phyloP scores from a whole-genome alignment of 2,888 invertebrate genomes.

The Gnatocerus cornutus region DNA sequence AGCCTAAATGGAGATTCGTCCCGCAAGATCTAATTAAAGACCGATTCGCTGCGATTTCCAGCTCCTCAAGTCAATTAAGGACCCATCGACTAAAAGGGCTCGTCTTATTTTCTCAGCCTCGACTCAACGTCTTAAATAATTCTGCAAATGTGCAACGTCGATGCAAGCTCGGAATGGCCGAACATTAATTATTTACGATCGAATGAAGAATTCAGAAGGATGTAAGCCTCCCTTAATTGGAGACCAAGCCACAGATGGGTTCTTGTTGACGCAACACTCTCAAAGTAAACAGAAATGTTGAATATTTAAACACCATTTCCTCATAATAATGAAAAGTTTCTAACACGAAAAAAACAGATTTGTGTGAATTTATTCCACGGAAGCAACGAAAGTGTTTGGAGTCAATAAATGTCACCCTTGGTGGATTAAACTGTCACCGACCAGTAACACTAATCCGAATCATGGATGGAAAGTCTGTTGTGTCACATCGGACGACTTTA shows the following conservation, averaged over 20 bases:
- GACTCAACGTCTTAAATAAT: conserved; percentile 55
- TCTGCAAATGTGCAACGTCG: conserved; percentile 38
- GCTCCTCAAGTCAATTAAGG: conserved; percentile 46
- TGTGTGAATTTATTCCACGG: not conserved
- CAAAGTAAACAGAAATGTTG: conserved; percentile 3
- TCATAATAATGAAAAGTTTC: conserved; percentile 42
- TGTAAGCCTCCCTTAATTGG: conserved; percentile 45
- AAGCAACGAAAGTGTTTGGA: not conserved
- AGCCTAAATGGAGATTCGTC: conserved; percentile 49
- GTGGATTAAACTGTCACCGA: conserved; percentile 6
- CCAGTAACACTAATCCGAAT: not conserved
- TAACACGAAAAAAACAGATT: not conserved
- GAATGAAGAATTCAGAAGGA: conserved; percentile 44
- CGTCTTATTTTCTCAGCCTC: conserved; percentile 14
- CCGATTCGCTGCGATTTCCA: conserved; percentile 47
- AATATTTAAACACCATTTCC: conserved; percentile 31
- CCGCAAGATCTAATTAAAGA: conserved; percentile 50
- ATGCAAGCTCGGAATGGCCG: conserved; percentile 24
- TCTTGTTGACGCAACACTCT: conserved; percentile 20
- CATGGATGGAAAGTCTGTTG: not conserved
- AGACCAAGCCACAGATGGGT: conserved; percentile 27
- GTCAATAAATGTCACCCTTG: conserved; percentile 5
- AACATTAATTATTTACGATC: conserved; percentile 43
- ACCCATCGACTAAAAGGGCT: conserved; percentile 27
- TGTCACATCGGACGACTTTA: not conserved